A percentile compares a stretch with the other conserved stretches of the same genome.
These are phyloP conservation scores for Sorex araneus DNA, from an alignment of 2,113 vertebrate species.

Conservation along the genomic window DNA sequence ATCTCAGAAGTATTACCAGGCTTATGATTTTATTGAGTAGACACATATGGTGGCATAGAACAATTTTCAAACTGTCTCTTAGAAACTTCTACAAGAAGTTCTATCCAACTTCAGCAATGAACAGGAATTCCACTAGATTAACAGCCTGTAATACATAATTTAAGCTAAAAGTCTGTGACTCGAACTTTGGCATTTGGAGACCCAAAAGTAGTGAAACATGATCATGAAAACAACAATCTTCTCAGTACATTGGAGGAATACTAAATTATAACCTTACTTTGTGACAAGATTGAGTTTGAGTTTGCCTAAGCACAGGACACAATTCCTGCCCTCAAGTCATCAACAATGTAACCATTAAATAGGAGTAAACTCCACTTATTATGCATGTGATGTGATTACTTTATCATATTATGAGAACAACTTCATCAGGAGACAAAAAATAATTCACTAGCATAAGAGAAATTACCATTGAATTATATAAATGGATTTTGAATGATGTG, in stretches of 20 bases:
- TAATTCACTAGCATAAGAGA: background rate
- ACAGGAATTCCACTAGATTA: background rate
- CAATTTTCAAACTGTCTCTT: conserved; percentile 13
- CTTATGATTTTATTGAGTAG: conserved; percentile 19
- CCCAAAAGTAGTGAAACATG: background rate
- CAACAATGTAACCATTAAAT: background rate
- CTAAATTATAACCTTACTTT: background rate
- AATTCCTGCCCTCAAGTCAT: background rate
- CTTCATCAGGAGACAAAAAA: background rate
- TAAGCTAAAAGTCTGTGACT: background rate
- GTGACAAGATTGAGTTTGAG: background rate
- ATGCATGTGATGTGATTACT: background rate
- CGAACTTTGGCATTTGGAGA: background rate
- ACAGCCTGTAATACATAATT: background rate
- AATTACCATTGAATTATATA: background rate
- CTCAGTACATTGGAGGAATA: background rate
- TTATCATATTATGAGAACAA: background rate
- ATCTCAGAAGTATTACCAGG: background rate
- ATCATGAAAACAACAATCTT: conserved; percentile 6
- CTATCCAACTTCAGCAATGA: background rate
- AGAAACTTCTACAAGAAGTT: conserved; percentile 20
- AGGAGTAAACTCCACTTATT: background rate
- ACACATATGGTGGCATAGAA: background rate
- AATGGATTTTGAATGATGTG: background rate
- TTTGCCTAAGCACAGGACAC: background rate